Base-by-base conservation (phyloP, 2,888 invertebrate species). In the Eupithecia dodoneata region DNA sequence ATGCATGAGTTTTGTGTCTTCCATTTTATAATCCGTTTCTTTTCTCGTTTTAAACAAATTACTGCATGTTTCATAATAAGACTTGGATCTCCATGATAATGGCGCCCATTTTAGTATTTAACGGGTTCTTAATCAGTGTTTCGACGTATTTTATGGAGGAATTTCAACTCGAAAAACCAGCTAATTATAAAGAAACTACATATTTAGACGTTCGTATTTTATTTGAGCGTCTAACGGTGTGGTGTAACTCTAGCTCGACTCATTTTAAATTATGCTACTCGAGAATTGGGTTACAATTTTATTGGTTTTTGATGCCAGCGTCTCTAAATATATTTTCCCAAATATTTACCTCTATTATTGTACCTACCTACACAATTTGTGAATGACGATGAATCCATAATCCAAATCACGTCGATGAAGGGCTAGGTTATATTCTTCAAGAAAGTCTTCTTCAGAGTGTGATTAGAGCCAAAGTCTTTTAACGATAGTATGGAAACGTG, bases 71-170 rank as follows among this genome's bases (percentile, higher is more conserved):
- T 74, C 76, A 71, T 70, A 79, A 79, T 55, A 10, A 72, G 49
- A 75, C 71, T 71, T n/a, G 18, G 73, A 78, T 67, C 72, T 74
- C 74, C 79, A 78, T 80, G 81, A 80, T 80, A 79, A 79, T 80
- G 78, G 78, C 77, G 78, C 73, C 77, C 76, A 75, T 77, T 70
- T 72, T 72, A 79, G 73, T 75, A 74, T 78, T 81, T 77, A 81
- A 82, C 82, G 76, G 81, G 76, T 80, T 78, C 77, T 79, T 81
- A 82, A 82, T 81, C 79, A 81, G 80, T 72, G 76, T 76, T 79
- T 70, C 71, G 78, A 75, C 72, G 81, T 79, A 81, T 81, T 80
- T 81, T 81, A 82, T 77, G 72, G 76, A 75, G 77, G 80, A 76
- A 81, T 82, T 79, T 74, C 78, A 75, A 79, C 74, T 81, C 55